These are phyloP conservation scores for Trachelus stipa DNA, from an alignment of 2,888 invertebrate species.

Conservation along the genomic window DNA sequence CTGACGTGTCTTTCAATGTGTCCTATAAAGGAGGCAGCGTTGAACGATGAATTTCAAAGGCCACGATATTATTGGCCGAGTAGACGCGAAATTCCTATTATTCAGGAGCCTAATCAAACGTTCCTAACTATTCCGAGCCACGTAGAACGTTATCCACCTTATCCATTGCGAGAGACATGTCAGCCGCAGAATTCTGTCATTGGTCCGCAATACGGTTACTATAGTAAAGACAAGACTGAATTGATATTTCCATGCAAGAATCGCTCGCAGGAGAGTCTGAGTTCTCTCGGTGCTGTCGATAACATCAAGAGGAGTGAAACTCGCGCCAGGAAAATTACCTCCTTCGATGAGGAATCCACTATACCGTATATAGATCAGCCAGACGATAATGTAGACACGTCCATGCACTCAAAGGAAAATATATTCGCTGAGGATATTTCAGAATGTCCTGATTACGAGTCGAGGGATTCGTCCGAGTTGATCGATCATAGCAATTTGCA, in stretches of 20 bases:
- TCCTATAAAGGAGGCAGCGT: conserved; percentile 41
- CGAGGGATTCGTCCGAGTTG: neutral
- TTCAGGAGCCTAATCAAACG: conserved; percentile 48
- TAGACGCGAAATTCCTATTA: conserved; percentile 45
- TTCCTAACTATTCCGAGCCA: conserved; percentile 54
- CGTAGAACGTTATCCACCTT: conserved; percentile 43
- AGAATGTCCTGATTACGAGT: neutral
- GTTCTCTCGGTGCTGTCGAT: conserved; percentile 29
- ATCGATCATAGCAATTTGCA: conserved; percentile 2
- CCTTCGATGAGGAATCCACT: conserved; percentile 29
- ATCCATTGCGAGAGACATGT: conserved; percentile 34
- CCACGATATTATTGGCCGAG: conserved; percentile 27
- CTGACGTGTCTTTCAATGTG: conserved; percentile 41
- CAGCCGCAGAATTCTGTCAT: conserved; percentile 18
- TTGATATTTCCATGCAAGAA: conserved; percentile 43
- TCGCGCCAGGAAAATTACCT: conserved; percentile 7
- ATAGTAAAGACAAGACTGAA: conserved; percentile 48
- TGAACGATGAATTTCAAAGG: conserved; percentile 31
- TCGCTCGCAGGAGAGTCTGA: conserved; percentile 34
- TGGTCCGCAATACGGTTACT: conserved; percentile 42
- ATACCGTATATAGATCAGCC: conserved; percentile 53
- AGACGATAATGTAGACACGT: conserved; percentile 22
- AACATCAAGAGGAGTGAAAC: conserved; percentile 9
- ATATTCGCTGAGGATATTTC: neutral
- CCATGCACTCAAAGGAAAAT: neutral